phyloP scores from a whole-genome alignment of 1,140 invertebrate species.

The Cherax destructor region DNA sequence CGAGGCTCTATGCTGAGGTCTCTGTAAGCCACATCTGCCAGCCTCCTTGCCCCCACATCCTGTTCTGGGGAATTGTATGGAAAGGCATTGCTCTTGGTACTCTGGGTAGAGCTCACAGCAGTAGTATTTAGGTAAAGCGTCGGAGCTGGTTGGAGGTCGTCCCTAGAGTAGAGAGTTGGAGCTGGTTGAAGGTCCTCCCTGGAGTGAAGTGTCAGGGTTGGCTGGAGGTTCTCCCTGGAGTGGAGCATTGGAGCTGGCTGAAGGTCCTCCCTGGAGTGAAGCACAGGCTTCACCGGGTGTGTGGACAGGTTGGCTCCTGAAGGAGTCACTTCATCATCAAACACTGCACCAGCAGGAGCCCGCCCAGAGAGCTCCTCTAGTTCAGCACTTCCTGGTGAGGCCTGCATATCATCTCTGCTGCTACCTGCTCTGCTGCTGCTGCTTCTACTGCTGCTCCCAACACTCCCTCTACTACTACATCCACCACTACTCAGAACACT shows the following conservation, averaged over 20 bases:
- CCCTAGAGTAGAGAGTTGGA: not conserved
- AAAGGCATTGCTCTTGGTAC: not conserved
- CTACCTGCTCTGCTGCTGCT: constrained; percentile 44
- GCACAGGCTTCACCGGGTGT: constrained; percentile 20
- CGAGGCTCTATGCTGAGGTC: not conserved
- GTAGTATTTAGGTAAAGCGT: constrained; percentile 7
- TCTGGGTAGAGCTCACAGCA: not conserved
- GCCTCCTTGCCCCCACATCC: not conserved
- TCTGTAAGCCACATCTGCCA: not conserved
- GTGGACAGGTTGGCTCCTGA: not conserved
- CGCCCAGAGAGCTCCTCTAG: constrained; percentile 31
- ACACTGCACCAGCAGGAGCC: constrained; percentile 1
- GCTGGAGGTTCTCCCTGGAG: not conserved
- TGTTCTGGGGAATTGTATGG: not conserved
- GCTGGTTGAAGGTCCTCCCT: not conserved
- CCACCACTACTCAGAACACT: constrained; percentile 54
- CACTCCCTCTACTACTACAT: constrained; percentile 55
- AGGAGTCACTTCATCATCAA: constrained; percentile 35
- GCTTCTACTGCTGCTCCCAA: constrained; percentile 51
- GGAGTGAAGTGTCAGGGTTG: not conserved
- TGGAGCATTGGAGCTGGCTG: constrained; percentile 1
- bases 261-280: not conserved
- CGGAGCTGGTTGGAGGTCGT: not conserved
- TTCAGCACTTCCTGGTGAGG: constrained; percentile 45
- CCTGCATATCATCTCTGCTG: constrained; percentile 52